phyloP scores from a whole-genome alignment of 2,888 invertebrate species.

The Dusona sp. region DNA sequence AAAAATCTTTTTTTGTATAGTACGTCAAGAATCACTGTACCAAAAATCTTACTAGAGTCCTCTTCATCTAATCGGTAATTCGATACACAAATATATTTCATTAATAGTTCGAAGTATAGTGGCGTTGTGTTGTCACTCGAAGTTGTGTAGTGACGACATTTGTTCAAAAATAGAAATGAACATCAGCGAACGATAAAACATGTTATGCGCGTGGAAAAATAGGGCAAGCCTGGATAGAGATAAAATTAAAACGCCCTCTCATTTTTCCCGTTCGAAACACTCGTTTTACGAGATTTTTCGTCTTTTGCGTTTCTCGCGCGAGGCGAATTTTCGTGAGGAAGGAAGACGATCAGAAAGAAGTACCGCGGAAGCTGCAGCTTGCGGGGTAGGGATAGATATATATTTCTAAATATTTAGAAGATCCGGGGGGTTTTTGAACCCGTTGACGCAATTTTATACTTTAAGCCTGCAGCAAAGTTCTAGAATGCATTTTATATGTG shows the following conservation, averaged over 20 bases:
- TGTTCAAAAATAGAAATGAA: slow-evolving; percentile 62
- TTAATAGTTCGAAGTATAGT: slow-evolving; percentile 20
- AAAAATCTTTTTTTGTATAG: not conserved
- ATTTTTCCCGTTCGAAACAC: not conserved
- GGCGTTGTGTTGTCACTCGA: slow-evolving; percentile 12
- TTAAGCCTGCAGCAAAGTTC: not conserved
- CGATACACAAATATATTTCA: slow-evolving; percentile 12
- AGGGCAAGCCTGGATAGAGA: slow-evolving; percentile 59
- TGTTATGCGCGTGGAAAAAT: slow-evolving; percentile 48
- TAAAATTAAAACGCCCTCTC: slow-evolving; percentile 67
- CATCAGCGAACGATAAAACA: slow-evolving; percentile 55
- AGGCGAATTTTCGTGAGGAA: slow-evolving; percentile 21
- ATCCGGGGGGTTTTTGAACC: slow-evolving; percentile 71
- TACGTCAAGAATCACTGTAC: not conserved
- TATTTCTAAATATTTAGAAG: slow-evolving; percentile 73
- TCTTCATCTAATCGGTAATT: slow-evolving; percentile 1
- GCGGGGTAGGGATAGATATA: not conserved
- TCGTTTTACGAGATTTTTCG: not conserved
- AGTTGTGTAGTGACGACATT: slow-evolving; percentile 56
- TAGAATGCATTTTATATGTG: slow-evolving; percentile 32
- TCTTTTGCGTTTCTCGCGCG: slow-evolving; percentile 2
- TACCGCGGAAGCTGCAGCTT: not conserved
- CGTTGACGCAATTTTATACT: slow-evolving; percentile 68
- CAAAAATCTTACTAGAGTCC: not conserved
- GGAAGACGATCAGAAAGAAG: not conserved